Evolutionary conservation across 2,113 vertebrate genomes (phyloP).

Genomic region (Stomatorhinus ivindoensis): DNA sequence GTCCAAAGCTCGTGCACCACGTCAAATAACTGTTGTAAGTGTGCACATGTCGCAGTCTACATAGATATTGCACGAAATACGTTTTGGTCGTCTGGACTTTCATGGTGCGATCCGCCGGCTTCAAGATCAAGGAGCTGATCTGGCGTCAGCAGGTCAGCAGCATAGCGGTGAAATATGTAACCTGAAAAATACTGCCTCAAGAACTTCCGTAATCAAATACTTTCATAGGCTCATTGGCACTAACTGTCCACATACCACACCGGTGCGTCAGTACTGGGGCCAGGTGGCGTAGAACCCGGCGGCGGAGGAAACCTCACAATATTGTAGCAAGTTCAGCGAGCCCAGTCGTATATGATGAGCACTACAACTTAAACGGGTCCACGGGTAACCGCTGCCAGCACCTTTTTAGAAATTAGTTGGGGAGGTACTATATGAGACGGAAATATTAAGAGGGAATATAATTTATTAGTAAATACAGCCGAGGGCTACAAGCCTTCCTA

Average conservation of each 20-base stretch:
- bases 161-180: background rate
- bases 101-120: background rate
- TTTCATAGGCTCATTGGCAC: background rate
- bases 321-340: background rate
- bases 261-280: background rate
- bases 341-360: too few species aligned
- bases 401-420: background rate
- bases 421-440: background rate
- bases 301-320: background rate
- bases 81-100: background rate
- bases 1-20: background rate
- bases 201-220: background rate
- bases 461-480: background rate
- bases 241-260: background rate
- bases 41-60: background rate
- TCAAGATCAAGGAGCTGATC: background rate
- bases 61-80: background rate
- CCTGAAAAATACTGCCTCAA: background rate
- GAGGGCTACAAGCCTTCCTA: background rate
- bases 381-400: background rate
- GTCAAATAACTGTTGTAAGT: background rate
- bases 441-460: background rate
- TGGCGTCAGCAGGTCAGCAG: background rate
- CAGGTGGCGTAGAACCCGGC: background rate
- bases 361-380: background rate